Evolutionary conservation across 92 coral and sea anemone genomes (phyloP).

Genomic region (Phenganax marumi): DNA sequence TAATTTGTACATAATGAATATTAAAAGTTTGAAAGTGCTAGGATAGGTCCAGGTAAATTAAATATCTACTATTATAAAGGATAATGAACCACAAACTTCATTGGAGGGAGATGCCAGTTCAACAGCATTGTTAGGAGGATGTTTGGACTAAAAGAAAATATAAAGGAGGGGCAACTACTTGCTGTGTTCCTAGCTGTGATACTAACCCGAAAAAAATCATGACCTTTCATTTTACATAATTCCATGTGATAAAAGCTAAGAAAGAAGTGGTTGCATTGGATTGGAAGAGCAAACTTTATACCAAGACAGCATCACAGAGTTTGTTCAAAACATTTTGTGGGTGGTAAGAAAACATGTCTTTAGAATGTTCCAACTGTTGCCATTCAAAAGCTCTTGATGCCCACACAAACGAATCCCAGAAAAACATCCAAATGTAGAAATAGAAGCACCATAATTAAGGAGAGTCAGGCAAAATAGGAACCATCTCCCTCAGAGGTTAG

Average conservation of each 20-base stretch:
- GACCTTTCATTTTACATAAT: conserved; percentile 46
- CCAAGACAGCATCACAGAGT: conserved; percentile 50
- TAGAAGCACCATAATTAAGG: not conserved
- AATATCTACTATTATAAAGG: not conserved
- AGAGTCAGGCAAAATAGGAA: not conserved
- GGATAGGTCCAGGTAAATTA: too few species aligned
- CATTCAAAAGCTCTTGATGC: conserved; percentile 19
- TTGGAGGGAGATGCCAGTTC: not conserved
- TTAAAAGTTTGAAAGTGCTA: too few species aligned
- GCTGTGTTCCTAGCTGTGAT: conserved; percentile 51
- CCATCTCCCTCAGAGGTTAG: not conserved
- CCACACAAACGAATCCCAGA: conserved; percentile 7
- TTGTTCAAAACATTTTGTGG: conserved; percentile 60
- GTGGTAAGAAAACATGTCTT: conserved; percentile 47
- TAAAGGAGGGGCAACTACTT: conserved; percentile 49
- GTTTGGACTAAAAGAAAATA: not conserved
- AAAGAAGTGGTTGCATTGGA: not conserved
- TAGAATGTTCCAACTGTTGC: not conserved
- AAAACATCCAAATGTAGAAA: conserved; percentile 8
- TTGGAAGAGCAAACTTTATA: conserved; percentile 34
- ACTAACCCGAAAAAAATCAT: conserved; percentile 49
- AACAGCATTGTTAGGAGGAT: not conserved
- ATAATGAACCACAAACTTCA: conserved; percentile 3
- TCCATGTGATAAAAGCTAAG: conserved; percentile 43
- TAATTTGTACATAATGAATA: too few species aligned